Percentiles rank a stretch among this genome's conserved stretches.
These are phyloP conservation scores for Pyrocephalus nanus DNA, from an alignment of 2,797 vertebrate species.

Conservation along the genomic window DNA sequence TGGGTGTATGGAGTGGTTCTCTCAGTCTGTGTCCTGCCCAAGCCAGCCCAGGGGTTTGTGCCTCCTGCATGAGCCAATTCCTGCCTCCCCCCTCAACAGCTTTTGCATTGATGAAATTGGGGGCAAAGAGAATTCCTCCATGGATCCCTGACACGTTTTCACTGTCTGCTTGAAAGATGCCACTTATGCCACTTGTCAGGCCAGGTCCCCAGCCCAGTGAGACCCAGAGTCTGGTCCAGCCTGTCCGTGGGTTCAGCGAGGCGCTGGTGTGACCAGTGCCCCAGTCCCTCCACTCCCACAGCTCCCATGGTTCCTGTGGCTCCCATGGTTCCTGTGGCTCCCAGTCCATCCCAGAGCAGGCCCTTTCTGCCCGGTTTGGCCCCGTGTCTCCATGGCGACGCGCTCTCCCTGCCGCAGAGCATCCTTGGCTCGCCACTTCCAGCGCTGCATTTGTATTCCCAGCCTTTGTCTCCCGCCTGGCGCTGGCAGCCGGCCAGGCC, in stretches of 20 bases:
- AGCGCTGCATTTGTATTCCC: conserved; percentile 45
- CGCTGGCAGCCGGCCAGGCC: conserved; percentile 45
- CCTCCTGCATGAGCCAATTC: neutral
- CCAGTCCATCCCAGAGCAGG: conserved; percentile 29
- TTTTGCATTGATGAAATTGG: neutral
- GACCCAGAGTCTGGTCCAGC: neutral
- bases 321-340: conserved; percentile 1
- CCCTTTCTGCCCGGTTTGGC: conserved; percentile 35
- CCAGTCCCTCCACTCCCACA: neutral
- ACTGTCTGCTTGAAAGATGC: neutral
- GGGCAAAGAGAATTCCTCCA: neutral
- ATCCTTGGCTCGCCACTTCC: conserved; percentile 62
- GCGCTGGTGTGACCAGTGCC: accelerated
- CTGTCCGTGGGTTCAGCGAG: neutral
- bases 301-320: neutral
- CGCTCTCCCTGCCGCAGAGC: conserved; percentile 62
- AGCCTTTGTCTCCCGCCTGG: conserved; percentile 43
- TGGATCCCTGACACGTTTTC: neutral
- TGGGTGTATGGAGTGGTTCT: neutral
- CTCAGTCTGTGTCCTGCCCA: neutral
- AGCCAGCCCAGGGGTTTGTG: neutral
- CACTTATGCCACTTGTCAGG: neutral
- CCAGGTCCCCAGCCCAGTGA: accelerated
- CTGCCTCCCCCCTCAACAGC: neutral
- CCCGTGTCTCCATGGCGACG: conserved; percentile 70